Percentiles rank a stretch among this genome's conserved stretches.
phyloP scores from a whole-genome alignment of 2,888 invertebrate species.

The Thecophora atra region DNA sequence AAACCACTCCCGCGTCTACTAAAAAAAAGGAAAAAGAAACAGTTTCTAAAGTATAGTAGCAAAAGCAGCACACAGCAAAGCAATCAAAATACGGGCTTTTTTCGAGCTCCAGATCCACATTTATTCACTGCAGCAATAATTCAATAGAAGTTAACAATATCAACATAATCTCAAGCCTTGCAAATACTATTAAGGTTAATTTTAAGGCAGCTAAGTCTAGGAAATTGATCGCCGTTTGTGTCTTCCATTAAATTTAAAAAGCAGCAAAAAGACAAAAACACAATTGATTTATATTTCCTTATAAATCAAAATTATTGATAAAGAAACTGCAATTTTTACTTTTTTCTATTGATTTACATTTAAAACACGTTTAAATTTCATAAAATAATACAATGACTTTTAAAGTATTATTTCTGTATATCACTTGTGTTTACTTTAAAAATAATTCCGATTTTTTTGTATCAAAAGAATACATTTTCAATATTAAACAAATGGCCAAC shows the following conservation, averaged over 20 bases:
- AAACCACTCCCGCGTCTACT: neutral
- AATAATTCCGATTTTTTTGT: too few species aligned
- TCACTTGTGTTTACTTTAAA: too few species aligned
- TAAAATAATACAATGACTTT: too few species aligned
- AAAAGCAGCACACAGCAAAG: too few species aligned
- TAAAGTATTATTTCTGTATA: too few species aligned
- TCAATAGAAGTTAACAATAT: slow-evolving; percentile 13
- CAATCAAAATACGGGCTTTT: slow-evolving; percentile 22
- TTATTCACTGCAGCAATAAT: neutral
- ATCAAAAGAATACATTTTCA: too few species aligned
- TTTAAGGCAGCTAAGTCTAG: neutral
- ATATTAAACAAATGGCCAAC: too few species aligned
- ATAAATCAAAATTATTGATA: neutral
- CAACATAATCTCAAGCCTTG: neutral
- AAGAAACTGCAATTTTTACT: neutral
- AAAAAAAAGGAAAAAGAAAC: slow-evolving; percentile 44
- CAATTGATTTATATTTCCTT: neutral
- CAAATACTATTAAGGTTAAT: neutral
- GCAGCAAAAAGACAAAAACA: neutral
- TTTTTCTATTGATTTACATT: neutral
- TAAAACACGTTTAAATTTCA: too few species aligned
- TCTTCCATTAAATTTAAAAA: slow-evolving; percentile 31
- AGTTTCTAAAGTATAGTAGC: neutral
- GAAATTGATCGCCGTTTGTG: slow-evolving; percentile 27
- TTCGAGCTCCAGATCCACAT: neutral